Conservation (phyloP, 2,888 invertebrate species). For the Elysia crispata region DNA sequence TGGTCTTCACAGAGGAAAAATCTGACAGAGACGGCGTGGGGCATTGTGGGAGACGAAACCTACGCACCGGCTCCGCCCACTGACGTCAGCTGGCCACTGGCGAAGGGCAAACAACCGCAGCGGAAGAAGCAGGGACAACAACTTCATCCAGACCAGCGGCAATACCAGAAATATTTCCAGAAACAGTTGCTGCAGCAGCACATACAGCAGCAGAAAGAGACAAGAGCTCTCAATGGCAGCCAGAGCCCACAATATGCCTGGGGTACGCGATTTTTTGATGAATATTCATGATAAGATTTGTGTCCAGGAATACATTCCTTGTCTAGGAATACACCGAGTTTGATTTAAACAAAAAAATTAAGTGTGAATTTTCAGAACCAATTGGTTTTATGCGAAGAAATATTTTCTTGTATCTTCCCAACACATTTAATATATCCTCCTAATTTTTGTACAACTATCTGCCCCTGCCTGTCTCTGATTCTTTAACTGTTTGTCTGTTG, state of each 20-base stretch:
- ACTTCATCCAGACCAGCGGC: conserved; percentile 1
- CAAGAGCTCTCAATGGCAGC: not conserved
- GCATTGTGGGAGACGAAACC: conserved; percentile 40
- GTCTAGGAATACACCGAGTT: too few relatives aligned
- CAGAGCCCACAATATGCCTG: conserved; percentile 27
- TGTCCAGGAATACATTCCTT: too few relatives aligned
- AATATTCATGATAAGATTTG: too few relatives aligned
- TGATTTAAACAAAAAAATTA: too few relatives aligned
- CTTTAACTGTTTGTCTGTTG: too few relatives aligned
- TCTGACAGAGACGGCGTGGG: conserved; percentile 61
- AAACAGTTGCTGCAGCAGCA: conserved; percentile 38
- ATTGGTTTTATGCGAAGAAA: too few relatives aligned
- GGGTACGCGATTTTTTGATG: conserved; percentile 27
- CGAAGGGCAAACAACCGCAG: conserved; percentile 24
- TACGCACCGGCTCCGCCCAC: conserved; percentile 16
- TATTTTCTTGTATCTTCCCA: too few relatives aligned
- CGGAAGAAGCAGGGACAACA: too few relatives aligned
- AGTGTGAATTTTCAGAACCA: too few relatives aligned
- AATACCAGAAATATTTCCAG: conserved; percentile 34
- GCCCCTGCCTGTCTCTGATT: too few relatives aligned
- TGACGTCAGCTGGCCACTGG: conserved; percentile 46
- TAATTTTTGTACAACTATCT: too few relatives aligned
- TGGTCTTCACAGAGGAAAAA: conserved; percentile 57
- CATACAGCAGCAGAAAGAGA: conserved; percentile 32
- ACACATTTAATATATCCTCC: too few relatives aligned